Conservation (phyloP, 2,113 vertebrate species). For the Chamaea fasciata region DNA sequence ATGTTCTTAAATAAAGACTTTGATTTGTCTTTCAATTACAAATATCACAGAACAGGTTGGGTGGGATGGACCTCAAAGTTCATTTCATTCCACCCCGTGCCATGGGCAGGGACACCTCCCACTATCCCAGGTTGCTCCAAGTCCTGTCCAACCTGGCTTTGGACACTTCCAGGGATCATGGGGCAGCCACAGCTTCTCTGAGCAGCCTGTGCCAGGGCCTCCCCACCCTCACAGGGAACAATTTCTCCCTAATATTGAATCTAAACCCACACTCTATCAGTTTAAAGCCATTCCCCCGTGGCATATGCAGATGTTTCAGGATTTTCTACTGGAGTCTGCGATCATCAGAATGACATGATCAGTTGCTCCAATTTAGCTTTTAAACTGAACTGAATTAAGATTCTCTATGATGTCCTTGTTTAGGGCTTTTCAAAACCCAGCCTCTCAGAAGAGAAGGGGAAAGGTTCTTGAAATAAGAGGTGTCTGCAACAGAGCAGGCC, state of each 20-base stretch:
- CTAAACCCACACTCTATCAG: background rate
- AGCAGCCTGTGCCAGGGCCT: background rate
- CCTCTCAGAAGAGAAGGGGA: background rate
- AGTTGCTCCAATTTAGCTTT: slow-evolving; percentile 10
- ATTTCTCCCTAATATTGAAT: background rate
- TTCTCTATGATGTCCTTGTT: background rate
- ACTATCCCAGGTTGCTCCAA: background rate
- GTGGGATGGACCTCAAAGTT: background rate
- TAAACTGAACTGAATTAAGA: background rate
- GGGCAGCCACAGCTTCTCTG: background rate
- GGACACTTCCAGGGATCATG: background rate
- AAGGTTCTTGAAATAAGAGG: background rate
- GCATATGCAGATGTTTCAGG: background rate
- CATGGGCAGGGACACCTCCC: background rate
- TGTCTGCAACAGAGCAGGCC: background rate
- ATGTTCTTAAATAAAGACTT: background rate
- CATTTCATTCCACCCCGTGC: no score
- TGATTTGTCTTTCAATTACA: background rate
- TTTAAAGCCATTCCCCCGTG: background rate
- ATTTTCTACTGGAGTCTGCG: background rate
- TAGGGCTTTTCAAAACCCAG: background rate
- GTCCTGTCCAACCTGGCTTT: rapidly evolving
- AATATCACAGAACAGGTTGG: background rate
- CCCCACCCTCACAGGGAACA: background rate
- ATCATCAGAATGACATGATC: background rate